Conservation (phyloP, 2,113 vertebrate genomes). For the Mugil cephalus region DNA sequence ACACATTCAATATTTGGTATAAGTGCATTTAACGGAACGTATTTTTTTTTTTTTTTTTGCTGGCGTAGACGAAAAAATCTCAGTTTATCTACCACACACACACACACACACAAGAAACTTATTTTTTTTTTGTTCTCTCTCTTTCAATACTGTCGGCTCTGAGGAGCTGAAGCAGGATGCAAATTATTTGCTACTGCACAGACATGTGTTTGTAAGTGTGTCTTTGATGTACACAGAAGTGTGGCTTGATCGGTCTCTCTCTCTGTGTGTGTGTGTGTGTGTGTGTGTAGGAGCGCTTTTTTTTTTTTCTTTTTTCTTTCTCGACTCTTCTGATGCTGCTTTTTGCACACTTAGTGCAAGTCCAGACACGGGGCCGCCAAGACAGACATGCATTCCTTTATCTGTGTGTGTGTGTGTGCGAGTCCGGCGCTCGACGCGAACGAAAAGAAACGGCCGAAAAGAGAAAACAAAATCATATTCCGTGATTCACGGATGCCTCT, state of each 20-base stretch:
- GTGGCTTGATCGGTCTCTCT: conserved; percentile 5
- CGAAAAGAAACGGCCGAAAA: neutral
- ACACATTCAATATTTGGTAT: neutral
- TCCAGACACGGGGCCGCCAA: conserved; percentile 65
- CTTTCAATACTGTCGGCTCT: neutral
- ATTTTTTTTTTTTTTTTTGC: neutral
- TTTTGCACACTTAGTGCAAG: conserved; percentile 59
- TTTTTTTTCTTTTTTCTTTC: conserved; percentile 14
- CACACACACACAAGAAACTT: conserved; percentile 9
- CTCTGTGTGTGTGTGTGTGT: neutral
- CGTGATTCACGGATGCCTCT: neutral
- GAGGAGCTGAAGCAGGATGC: conserved; percentile 53
- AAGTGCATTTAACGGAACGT: neutral
- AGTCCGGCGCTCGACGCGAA: conserved; percentile 4
- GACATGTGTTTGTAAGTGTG: conserved; percentile 34
- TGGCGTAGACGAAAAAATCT: neutral
- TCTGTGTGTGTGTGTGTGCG: conserved; percentile 8
- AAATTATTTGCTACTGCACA: conserved; percentile 23
- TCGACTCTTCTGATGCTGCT: conserved; percentile 29
- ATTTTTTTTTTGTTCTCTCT: conserved; percentile 35
- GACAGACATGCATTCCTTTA: conserved; percentile 69
- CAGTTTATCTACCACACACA: neutral
- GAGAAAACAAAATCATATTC: neutral
- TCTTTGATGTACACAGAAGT: conserved; percentile 63
- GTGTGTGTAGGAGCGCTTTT: conserved; percentile 15